Base-by-base conservation (phyloP, 2,888 invertebrate genomes). In the Lasioglossum malachurum region DNA sequence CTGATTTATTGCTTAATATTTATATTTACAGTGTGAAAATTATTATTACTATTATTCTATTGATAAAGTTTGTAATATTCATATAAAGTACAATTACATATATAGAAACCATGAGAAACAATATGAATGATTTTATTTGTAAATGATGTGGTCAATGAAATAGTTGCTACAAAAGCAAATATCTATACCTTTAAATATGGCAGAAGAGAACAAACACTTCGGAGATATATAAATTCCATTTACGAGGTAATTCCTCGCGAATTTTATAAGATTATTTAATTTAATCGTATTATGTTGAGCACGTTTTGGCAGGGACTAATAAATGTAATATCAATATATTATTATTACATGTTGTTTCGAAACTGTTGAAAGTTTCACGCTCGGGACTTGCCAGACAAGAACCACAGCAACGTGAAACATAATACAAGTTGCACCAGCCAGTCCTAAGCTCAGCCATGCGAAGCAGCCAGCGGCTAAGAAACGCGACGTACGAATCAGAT, bases 401-500 rank as follows among this genome's bases (percentile, higher is more conserved):
- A 95, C 95, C 95, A 93, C 95, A 94, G 93, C 91, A 92, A 94
- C 93, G 93, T 95, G 95, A 95, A 95, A 95, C 93, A 94, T 95
- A 95, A 95, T 95, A 94, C 95, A 95, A 94, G 94, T 94, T 94
- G 95, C 95, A 95, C 94, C 94, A 94, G 94, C 93, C 92, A 92
- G 92, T 90, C 91, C 92, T 90, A 93, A 93, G 93, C 93, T 93
- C 94, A 94, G 93, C 94, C 94, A 94, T 94, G 94, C 94, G 94
- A 94, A 93, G 91, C 93, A 92, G 91, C 92, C 92, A 93, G 90
- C 93, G 93, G 92, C 93, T 92, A 92, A 93, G 93, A 93, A 94
- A 94, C 93, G 94, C 94, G 94, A 94, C 93, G 94, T 93, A 93
- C 93, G 95, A 95, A 94, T 95, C 95, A 94, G 94, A 95, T 95